Base-by-base conservation (phyloP, 2,113 vertebrate species). In the Lontra canadensis region DNA sequence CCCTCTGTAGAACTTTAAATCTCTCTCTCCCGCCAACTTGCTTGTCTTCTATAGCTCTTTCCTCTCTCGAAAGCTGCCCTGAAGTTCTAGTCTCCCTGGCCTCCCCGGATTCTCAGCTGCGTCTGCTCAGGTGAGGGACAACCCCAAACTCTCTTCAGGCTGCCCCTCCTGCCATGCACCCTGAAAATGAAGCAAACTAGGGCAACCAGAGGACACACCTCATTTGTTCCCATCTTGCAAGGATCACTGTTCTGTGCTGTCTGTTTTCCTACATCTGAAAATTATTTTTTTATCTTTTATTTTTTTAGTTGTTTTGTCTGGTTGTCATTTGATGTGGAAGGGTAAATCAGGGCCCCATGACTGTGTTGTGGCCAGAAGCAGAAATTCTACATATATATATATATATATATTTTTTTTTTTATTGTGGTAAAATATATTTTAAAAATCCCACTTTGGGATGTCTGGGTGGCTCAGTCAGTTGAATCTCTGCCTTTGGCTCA, bases 131-230 rank as follows among this genome's bases (percentile, higher is more conserved):
- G 2, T 61, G 29, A 6, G 12, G 31, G 25, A 17, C n/a, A 74
- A 20, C 7, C 23, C 7, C 69, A 8, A 11, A 25, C 9, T 85
- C 15, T 1, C 2, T n/a, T 3, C 6, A 49, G 57, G 21, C 17
- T 1, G 0, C 26, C 20, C 20, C 18, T 15, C n/a, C 73, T 23
- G 25, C 14, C 15, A 26, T 15, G 25, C 7, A 23, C 14, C 29
- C 57, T 55, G 55, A 63, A 17, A 36, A 4, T 12, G 61, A 15
- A 15, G 57, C 18, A 44, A 10, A 23, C 25, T 18, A 59, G 42
- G 47, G 34, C 15, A 0, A 0, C 13, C 25, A 4, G 11, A 2
- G 6, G n/a, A 15, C 71, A 65, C 6, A 1, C 14, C 26, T 29
- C 4, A 1, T 63, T 31, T 18, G 2, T 6, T 69, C 61, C 44